A percentile compares a stretch with the other conserved stretches of the same genome.
phyloP scores from a whole-genome alignment of 1,140 invertebrate genomes.

The Philopotamus ludificatus region DNA sequence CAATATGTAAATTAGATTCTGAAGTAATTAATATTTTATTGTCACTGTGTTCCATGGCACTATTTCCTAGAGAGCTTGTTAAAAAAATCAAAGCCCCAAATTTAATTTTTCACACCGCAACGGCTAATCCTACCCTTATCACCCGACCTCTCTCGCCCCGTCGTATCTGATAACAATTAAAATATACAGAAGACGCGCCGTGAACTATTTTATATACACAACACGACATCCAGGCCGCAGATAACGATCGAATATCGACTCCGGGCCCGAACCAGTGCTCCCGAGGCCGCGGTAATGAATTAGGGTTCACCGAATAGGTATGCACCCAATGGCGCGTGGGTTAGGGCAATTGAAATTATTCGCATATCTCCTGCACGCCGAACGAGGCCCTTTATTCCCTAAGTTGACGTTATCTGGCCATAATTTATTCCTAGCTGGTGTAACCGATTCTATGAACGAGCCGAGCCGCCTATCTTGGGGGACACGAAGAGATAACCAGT shows the following conservation, averaged over 20 bases:
- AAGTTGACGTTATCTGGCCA: slow-evolving; percentile 8
- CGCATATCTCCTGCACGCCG: slow-evolving; percentile 1
- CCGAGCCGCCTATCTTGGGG: neutral
- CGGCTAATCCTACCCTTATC: too few species aligned
- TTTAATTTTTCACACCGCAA: too few species aligned
- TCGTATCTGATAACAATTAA: too few species aligned
- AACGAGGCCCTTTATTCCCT: slow-evolving; percentile 2
- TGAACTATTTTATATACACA: too few species aligned
- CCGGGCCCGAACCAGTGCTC: neutral
- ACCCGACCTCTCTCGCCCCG: too few species aligned
- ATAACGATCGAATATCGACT: neutral
- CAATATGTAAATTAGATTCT: too few species aligned
- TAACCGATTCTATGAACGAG: neutral
- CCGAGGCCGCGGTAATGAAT: neutral
- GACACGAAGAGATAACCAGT: slow-evolving; percentile 15
- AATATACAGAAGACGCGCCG: too few species aligned
- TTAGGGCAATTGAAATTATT: slow-evolving; percentile 2
- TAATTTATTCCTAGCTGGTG: slow-evolving; percentile 8
- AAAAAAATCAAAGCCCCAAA: too few species aligned
- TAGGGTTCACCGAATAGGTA: slow-evolving; percentile 10
- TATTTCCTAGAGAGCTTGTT: too few species aligned
- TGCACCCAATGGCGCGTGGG: neutral
- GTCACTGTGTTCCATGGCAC: too few species aligned
- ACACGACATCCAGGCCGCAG: too few species aligned
- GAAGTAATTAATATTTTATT: too few species aligned